Conservation (phyloP, 1,140 invertebrate genomes). For the Camponotus pennsylvanicus region DNA sequence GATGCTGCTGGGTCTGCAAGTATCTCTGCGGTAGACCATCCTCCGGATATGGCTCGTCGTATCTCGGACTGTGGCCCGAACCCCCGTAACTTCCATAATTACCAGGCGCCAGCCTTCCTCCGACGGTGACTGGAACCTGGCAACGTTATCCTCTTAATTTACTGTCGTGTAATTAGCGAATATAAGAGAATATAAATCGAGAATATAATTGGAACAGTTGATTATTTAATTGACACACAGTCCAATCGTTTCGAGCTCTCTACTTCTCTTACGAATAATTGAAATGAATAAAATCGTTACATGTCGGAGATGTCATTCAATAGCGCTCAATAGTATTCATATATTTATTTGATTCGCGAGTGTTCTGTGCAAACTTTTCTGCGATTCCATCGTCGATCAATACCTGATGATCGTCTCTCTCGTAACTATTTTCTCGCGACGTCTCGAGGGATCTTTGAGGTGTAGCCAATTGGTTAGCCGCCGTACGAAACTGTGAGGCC, state of each 20-base stretch:
- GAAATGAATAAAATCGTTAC: background rate
- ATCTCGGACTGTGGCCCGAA: constrained; percentile 84
- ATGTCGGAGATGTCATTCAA: background rate
- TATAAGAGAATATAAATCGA: background rate
- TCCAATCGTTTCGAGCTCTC: background rate
- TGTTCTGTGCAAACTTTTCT: background rate
- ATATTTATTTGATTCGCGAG: background rate
- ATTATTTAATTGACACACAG: background rate
- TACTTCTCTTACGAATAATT: background rate
- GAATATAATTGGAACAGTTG: background rate
- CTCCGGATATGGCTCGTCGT: constrained; percentile 85
- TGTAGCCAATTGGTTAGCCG: constrained; percentile 92
- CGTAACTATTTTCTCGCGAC: constrained; percentile 94
- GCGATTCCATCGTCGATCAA: constrained; percentile 16
- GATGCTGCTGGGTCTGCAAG: constrained; percentile 83
- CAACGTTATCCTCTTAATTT: constrained; percentile 32
- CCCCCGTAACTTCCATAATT: constrained; percentile 84
- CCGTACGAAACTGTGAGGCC: constrained; percentile 93
- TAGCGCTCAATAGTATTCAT: background rate
- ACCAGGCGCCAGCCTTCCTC: constrained; percentile 78
- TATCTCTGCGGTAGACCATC: constrained; percentile 86
- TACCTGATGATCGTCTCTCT: constrained; percentile 90
- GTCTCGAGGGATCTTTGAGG: constrained; percentile 93
- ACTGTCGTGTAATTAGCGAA: constrained; percentile 1
- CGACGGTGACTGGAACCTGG: constrained; percentile 80